Conservation (phyloP, 1,140 invertebrate genomes). For the Caenorhabditis elegans region WBcel235 BX284604.4:12816001-12816500, state of each 20-base stretch:
- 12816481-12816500: background rate
- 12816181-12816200: conserved; percentile 19
- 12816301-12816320: conserved; percentile 5
- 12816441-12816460: conserved; percentile 11
- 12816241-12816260: conserved; percentile 23
- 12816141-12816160: background rate
- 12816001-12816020: too few species aligned
- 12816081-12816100: too few species aligned
- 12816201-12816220: background rate
- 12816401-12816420: background rate
- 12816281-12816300: background rate
- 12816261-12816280: background rate
- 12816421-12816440: background rate
- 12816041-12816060: too few species aligned
- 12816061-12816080: too few species aligned
- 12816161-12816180: conserved; percentile 23
- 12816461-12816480: conserved; percentile 22
- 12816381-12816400: background rate
- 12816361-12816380: background rate
- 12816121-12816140: background rate
- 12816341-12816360: conserved; percentile 1
- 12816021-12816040: too few species aligned
- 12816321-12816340: background rate
- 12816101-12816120: background rate
- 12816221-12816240: background rate